phyloP scores from a whole-genome alignment of 2,797 vertebrate species.

The Chloroceryle amazona region DNA sequence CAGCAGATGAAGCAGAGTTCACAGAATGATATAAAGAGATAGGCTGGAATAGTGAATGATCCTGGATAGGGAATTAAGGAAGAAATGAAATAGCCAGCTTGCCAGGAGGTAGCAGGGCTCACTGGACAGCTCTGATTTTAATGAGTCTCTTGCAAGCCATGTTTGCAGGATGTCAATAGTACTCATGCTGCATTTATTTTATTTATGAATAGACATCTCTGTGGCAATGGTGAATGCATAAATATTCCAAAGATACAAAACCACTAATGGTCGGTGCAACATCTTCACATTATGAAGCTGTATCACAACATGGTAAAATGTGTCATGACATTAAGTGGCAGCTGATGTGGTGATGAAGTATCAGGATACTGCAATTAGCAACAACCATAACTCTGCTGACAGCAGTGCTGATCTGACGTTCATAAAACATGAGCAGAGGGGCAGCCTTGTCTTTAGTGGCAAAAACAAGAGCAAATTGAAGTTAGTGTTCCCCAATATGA shows the following conservation, averaged over 20 bases:
- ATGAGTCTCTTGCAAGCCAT: constrained; percentile 18
- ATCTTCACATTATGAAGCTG: neutral
- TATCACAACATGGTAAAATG: neutral
- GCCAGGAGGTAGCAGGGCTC: constrained; percentile 16
- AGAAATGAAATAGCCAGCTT: neutral
- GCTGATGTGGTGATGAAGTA: neutral
- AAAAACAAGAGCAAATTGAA: accelerated
- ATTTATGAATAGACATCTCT: neutral
- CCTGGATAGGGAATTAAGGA: constrained; percentile 13
- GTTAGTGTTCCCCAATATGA: accelerated
- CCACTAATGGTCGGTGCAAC: neutral
- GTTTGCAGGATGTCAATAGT: constrained; percentile 37
- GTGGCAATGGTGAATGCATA: neutral
- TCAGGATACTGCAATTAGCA: accelerated
- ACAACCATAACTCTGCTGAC: neutral
- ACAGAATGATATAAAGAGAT: neutral
- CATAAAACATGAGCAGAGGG: accelerated
- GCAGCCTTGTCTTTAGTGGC: accelerated
- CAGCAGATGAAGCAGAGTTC: neutral
- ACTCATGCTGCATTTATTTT: neutral
- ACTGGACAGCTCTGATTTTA: constrained; percentile 50
- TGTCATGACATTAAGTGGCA: neutral
- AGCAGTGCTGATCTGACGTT: neutral
- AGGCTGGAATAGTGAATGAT: neutral
- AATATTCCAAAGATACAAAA: neutral